These are phyloP conservation scores for Lithobates sylvaticus DNA, from an alignment of 2,797 vertebrate species.

Conservation along the genomic window DNA sequence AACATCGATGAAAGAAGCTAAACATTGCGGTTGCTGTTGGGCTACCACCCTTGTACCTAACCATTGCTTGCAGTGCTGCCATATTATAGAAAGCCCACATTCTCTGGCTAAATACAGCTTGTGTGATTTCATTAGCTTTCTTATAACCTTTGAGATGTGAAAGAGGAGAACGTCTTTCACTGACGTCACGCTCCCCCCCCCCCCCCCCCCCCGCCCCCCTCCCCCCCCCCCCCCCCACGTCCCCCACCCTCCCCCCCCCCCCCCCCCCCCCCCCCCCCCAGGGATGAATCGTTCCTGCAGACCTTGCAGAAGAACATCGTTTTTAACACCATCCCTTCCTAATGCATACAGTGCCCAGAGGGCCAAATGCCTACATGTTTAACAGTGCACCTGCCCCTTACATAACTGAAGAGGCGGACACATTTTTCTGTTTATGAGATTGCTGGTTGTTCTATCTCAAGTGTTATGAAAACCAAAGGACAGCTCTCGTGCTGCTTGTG, in stretches of 20 bases:
- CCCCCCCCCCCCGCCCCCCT: neutral
- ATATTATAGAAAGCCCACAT: too few relatives aligned
- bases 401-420: neutral
- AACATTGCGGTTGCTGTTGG: too few relatives aligned
- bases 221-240: neutral
- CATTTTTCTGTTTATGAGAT: too few relatives aligned
- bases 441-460: too few relatives aligned
- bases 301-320: neutral
- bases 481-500: too few relatives aligned
- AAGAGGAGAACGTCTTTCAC: neutral
- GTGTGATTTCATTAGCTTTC: too few relatives aligned
- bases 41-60: too few relatives aligned
- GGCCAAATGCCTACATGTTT: neutral
- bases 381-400: neutral
- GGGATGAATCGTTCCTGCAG: slow-evolving; percentile 1
- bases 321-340: neutral
- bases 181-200: neutral
- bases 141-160: neutral
- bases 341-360: neutral
- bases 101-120: too few relatives aligned
- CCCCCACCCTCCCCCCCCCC: neutral
- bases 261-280: neutral
- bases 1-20: too few relatives aligned
- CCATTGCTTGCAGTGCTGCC: too few relatives aligned
- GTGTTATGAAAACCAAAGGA: too few relatives aligned